Conservation (phyloP, 2,797 vertebrate species). For the Pangasius larnaudii region DNA sequence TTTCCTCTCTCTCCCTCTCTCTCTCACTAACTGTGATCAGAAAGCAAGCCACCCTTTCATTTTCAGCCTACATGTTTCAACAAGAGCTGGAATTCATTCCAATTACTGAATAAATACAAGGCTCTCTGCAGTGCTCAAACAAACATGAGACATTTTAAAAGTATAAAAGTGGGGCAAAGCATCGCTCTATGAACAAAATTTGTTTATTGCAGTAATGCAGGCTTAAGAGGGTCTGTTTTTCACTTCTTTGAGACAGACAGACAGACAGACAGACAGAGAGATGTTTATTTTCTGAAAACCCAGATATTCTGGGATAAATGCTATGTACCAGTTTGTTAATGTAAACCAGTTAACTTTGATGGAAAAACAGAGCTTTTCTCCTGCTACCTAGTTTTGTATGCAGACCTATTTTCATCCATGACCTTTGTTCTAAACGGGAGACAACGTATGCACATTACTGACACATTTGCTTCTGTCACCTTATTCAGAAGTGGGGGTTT, state of each 20-base stretch:
- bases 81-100: constrained; percentile 9
- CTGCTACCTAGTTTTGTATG: neutral
- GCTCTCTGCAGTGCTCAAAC: constrained; percentile 2
- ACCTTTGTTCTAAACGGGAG: too few relatives aligned
- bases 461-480: neutral
- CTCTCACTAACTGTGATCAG: neutral
- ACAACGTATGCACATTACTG: neutral
- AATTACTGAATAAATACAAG: constrained; percentile 10
- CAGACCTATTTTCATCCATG: neutral
- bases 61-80: constrained; percentile 22
- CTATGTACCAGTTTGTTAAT: neutral
- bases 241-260: neutral
- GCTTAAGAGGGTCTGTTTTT: neutral
- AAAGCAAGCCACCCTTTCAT: constrained; percentile 7
- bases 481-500: neutral
- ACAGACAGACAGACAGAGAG: neutral
- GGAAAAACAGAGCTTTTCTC: too few relatives aligned
- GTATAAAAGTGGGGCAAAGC: neutral
- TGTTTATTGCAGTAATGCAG: neutral
- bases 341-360: neutral
- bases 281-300: neutral
- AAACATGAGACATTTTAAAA: constrained; percentile 13
- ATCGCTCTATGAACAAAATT: neutral
- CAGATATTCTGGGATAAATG: neutral
- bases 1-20: neutral